Evolutionary conservation across 2,888 invertebrate species (phyloP), one percentile per base, ranked within the genome.

Genomic region (Microctonus brassicae): DNA sequence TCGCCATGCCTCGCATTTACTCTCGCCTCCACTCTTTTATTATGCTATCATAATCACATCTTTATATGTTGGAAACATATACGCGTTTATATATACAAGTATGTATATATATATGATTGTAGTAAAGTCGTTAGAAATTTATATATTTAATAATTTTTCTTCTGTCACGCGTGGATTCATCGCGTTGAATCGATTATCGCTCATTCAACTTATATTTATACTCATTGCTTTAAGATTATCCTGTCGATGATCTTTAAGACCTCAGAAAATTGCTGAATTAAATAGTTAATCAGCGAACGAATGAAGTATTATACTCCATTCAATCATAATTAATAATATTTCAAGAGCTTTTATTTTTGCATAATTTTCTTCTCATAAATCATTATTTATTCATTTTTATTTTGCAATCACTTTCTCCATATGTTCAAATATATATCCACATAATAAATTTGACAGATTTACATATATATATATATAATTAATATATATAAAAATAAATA

Each of bases 1-100:
- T 29, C 60, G 61, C 66, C 69, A 69, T 52, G 70, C 64, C 64
- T 61, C 68, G 58, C n/a, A n/a, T 63, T 66, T 47, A 29, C 64
- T 57, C 34, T 64, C 57, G 39, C 42, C 22, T 63, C 67, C 63
- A 64, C 63, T 64, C 57, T 53, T 65, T 33, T 57, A 67, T 62
- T 62, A 57, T 53, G 24, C n/a, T 52, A 34, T 11, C 24, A 69
- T 47, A 64, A 53, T 64, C 20, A 53, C 34, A 42, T 33, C 33
- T 22, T 29, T 53, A n/a, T 11, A 13, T 55, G 36, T 22, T n/a
- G n/a, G n/a, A 55, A 52, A 13, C 47, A 63, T 47, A 34, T 26
- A 53, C 34, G 63, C 29, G 42, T 57, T n/a, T n/a, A n/a, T n/a
- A n/a, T n/a, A 53, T 66, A 65, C 55, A n/a, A n/a, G 24, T 13